Base-by-base conservation (phyloP, 2,113 vertebrate species). In the Antigone vipio region DNA sequence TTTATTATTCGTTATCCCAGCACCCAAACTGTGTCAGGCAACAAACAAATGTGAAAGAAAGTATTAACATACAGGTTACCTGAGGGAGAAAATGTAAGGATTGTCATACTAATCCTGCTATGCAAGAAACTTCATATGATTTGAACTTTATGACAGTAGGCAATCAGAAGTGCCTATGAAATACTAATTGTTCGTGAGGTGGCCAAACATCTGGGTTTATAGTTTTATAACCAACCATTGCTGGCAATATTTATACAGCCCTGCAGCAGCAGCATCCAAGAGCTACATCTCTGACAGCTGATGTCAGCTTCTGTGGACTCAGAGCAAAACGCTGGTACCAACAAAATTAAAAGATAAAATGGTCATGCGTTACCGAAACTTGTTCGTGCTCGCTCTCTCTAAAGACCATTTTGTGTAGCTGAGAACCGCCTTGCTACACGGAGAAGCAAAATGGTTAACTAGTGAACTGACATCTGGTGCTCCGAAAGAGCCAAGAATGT, bases 381-480 rank as follows among this genome's bases (percentile, higher is more conserved):
- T 86, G 18, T 44, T 77, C 53, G 60, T 79, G 40, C 75, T 78
- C 35, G 13, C 38, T 53, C 11, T 66, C 53, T 81, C 67, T 49
- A 24, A 79, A 80, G 78, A 84, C 73, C 11, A 3, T 20, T 74
- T 64, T 42, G 15, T 79, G 73, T n/a, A 35, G 49, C 66, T 94
- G 60, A 82, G 63, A 84, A 38, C 68, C 71, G 73, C 71, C 76
- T 77, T 83, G 85, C 60, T 76, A 58, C 32, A 22, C 2, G 4
- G 44, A 91, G 92, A 94, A 96, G 80, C 58, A 77, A 96, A 95
- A 92, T 55, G 55, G 93, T 94, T 92, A 94, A 95, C 73, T 67
- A 84, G 85, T 24, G 47, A 93, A 52, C 91, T 93, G 93, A 96
- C 91, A 96, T 92, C 93, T 96, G 95, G 81, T 62, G 58, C 84